phyloP scores from a whole-genome alignment of 2,888 invertebrate genomes.

The Campoplex capitator region DNA sequence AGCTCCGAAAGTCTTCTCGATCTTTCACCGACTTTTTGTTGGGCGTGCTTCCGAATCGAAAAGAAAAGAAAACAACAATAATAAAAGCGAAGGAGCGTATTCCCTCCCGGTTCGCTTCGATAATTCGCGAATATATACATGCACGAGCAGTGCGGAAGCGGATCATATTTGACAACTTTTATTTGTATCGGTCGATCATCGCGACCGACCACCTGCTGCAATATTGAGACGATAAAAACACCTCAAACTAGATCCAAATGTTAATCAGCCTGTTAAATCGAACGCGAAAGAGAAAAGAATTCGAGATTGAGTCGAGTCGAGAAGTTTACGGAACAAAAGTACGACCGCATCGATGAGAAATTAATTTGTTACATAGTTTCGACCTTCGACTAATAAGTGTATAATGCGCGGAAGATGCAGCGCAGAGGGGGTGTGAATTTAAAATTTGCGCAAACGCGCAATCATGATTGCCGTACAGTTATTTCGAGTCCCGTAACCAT shows the following conservation, averaged over 20 bases:
- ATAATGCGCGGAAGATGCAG: no score
- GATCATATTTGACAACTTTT: background rate
- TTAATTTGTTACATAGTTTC: no score
- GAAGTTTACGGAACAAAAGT: no score
- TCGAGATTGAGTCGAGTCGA: background rate
- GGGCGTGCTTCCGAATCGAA: no score
- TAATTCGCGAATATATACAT: no score
- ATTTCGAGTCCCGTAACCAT: conserved; percentile 48
- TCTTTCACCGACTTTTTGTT: background rate
- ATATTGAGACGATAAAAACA: background rate
- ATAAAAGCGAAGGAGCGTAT: no score
- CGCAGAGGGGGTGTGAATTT: conserved; percentile 1
- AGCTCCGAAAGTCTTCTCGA: conserved; percentile 41
- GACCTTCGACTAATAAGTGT: no score
- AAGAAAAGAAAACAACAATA: no score
- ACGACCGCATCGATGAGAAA: no score
- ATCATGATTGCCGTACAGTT: conserved; percentile 54
- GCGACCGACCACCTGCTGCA: background rate
- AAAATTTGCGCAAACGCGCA: background rate
- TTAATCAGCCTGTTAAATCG: conserved; percentile 21
- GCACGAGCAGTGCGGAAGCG: no score
- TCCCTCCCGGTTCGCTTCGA: no score
- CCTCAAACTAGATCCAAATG: conserved; percentile 42
- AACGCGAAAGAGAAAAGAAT: conserved; percentile 11
- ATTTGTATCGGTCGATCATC: background rate